Base-by-base conservation (phyloP, 2,797 vertebrate genomes). In the Otolemur crassicaudatus region DNA sequence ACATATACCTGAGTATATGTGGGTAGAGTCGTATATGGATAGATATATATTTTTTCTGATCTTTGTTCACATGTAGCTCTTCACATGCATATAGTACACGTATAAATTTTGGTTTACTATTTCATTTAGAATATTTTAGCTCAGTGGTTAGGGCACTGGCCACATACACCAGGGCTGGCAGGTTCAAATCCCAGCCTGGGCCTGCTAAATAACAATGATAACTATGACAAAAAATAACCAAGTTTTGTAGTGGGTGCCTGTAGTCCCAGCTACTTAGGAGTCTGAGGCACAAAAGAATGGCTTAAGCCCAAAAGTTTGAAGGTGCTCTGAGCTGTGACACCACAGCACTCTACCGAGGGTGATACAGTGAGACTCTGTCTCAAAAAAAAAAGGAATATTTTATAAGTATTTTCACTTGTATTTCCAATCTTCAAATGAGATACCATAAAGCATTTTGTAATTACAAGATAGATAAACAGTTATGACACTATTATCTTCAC, bases 121-220 rank as follows among this genome's bases (percentile, higher is more conserved):
- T 93, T 72, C 11, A 56, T 29, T 85, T 88, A 81, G 43, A 79
- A 20, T 43, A 49, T 27, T 80, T 97, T 88, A 63, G 49, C 49
- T 53, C 14, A 53, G 14, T 16, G 49, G 49, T 53, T 53, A 53
- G 14, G 49, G 49, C 49, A 53, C 49, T 14, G 4, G 49, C 3
- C 49, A 53, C 14, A 16, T 16, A 53, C 14, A 53, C 49, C 49
- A 16, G 3, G 49, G 49, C 49, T 53, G 49, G 49, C 49, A 53
- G 49, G 49, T 53, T 53, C 49, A 53, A 53, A 53, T 4, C 14
- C 49, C 14, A 14, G 49, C 49, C 49, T 53, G 49, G 49, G 49
- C 49, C 49, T 53, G 49, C 49, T 53, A 53, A 53, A 53, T 53
- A 53, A 53, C 49, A 53, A 53, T 53, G 4, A 53, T 3, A 53